Percentiles rank a stretch among this genome's conserved stretches.
These are phyloP conservation scores for Dione vanillae DNA, from an alignment of 2,888 invertebrate genomes.

Conservation along the genomic window DNA sequence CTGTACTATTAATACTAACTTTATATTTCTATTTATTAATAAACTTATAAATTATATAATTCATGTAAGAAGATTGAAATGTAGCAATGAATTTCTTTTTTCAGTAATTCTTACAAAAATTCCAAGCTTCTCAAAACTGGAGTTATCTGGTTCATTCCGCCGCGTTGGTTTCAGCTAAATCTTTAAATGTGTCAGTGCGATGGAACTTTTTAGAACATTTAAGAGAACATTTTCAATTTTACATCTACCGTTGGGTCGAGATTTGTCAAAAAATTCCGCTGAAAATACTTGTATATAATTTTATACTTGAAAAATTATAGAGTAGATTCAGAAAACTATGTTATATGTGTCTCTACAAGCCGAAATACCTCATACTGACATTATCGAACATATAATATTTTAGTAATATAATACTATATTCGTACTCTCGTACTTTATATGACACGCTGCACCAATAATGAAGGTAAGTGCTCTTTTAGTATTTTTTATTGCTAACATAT, in stretches of 20 bases:
- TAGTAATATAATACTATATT: no score
- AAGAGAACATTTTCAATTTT: slow-evolving; percentile 18
- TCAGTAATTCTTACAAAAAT: slow-evolving; percentile 13
- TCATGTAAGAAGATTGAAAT: neutral
- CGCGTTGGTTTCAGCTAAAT: slow-evolving; percentile 39
- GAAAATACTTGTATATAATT: no score
- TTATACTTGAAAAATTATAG: no score
- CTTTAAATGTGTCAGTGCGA: slow-evolving; percentile 29
- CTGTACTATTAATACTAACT: no score
- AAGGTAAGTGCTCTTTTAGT: no score
- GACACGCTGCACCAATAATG: no score
- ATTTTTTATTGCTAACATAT: no score
- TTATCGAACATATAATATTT: no score
- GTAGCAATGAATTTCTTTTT: neutral
- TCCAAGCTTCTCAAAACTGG: slow-evolving; percentile 30
- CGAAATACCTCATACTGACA: no score
- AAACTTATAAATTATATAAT: neutral
- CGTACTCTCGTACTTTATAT: no score
- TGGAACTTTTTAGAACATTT: slow-evolving; percentile 23
- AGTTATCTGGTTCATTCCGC: slow-evolving; percentile 41
- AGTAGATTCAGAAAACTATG: no score
- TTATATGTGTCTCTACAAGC: no score
- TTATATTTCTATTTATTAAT: neutral
- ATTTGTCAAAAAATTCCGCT: neutral
- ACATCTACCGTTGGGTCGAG: neutral